Evolutionary conservation across 2,797 vertebrate species (phyloP).

Genomic region (Sphenopsis melanotis): DNA sequence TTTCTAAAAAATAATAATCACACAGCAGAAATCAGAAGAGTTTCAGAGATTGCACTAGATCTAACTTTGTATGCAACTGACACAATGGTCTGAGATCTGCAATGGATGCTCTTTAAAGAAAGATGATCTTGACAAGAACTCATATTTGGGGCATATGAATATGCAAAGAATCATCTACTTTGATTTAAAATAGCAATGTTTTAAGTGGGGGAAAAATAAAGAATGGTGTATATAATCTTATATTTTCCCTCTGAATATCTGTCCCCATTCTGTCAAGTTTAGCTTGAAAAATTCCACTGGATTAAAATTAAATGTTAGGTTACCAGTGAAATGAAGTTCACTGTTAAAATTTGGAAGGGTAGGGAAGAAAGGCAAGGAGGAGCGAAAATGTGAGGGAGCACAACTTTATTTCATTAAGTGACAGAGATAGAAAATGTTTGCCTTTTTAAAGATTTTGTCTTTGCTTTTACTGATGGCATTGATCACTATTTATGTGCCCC

Average conservation of each 20-base stretch:
- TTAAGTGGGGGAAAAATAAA: neutral
- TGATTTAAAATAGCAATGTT: neutral
- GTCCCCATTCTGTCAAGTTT: conserved; percentile 27
- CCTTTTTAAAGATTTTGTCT: neutral
- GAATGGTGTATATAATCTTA: neutral
- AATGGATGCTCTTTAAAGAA: neutral
- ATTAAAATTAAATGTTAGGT: neutral
- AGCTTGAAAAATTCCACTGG: neutral
- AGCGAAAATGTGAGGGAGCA: neutral
- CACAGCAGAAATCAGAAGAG: neutral
- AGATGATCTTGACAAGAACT: neutral
- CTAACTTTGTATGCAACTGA: neutral
- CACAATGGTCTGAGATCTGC: neutral
- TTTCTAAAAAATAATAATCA: neutral
- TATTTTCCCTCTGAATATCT: neutral
- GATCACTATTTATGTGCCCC: neutral
- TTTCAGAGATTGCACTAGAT: neutral
- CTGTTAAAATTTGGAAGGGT: neutral
- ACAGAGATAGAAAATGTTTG: neutral
- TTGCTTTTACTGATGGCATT: neutral
- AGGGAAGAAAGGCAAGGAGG: neutral
- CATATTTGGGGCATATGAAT: neutral
- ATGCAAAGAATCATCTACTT: neutral
- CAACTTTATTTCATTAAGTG: neutral
- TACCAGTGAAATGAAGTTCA: neutral